These are phyloP conservation scores for Bungarus multicinctus DNA, from an alignment of 2,113 vertebrate genomes.

Conservation along the genomic window DNA sequence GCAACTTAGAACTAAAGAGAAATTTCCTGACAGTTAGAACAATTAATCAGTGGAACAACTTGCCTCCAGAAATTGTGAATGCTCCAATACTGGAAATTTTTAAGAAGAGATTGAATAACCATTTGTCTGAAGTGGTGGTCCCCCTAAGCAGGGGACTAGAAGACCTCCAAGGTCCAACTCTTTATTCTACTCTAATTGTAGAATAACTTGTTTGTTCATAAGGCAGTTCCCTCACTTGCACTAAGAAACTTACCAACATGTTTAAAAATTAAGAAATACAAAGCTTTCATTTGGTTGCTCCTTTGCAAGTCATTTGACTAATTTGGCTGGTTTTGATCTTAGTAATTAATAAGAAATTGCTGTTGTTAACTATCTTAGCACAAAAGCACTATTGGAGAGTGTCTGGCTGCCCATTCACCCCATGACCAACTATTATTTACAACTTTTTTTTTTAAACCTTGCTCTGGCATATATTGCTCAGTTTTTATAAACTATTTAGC, in stretches of 20 bases:
- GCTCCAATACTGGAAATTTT: too few species aligned
- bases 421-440: not conserved
- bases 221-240: not conserved
- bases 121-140: too few species aligned
- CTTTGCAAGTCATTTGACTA: not conserved
- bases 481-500: not conserved
- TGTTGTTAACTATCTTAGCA: not conserved
- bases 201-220: constrained; percentile 16
- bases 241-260: constrained; percentile 14
- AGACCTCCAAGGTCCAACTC: too few species aligned
- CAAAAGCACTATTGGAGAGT: not conserved
- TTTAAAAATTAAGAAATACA: constrained; percentile 17
- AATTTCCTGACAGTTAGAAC: too few species aligned
- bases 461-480: not conserved
- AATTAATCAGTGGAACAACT: too few species aligned
- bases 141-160: too few species aligned
- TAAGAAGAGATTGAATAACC: too few species aligned
- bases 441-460: not conserved
- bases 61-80: too few species aligned
- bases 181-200: not conserved
- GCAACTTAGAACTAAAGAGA: too few species aligned
- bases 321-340: not conserved
- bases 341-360: not conserved
- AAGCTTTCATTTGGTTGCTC: not conserved
- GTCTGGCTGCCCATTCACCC: not conserved